Evolutionary conservation across 2,888 invertebrate genomes (phyloP).

Genomic region (Rhagophthalmus giganteus): DNA sequence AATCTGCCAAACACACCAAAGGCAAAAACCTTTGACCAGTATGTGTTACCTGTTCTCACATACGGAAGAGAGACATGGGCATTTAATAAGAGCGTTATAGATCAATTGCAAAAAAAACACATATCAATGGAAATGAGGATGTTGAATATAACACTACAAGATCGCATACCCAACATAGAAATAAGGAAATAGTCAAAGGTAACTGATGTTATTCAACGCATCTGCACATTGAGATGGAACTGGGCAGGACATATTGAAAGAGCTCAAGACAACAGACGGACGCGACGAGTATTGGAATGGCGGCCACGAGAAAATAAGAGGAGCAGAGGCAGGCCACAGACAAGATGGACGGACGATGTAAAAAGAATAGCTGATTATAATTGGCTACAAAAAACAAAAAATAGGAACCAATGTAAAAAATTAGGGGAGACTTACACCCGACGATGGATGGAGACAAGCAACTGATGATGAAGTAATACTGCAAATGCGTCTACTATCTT

Average conservation of each 20-base stretch:
- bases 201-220: slow-evolving; percentile 2
- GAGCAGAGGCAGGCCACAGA: too few relatives aligned
- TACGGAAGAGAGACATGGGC: slow-evolving; percentile 7
- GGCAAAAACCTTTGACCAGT: slow-evolving; percentile 4
- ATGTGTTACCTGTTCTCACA: slow-evolving; percentile 3
- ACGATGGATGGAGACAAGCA: too few relatives aligned
- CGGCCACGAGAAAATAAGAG: too few relatives aligned
- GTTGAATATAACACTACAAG: not conserved
- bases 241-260: slow-evolving; percentile 14
- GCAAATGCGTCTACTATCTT: too few relatives aligned
- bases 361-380: too few relatives aligned
- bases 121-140: not conserved
- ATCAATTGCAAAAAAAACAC: not conserved
- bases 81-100: not conserved
- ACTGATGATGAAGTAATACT: too few relatives aligned
- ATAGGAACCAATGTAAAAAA: too few relatives aligned
- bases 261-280: not conserved
- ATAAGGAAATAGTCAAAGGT: slow-evolving; percentile 7
- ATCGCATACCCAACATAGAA: not conserved
- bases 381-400: too few relatives aligned
- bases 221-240: slow-evolving; percentile 8
- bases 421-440: too few relatives aligned
- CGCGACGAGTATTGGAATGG: not conserved
- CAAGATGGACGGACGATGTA: not conserved
- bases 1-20: not conserved